Evolutionary conservation across 2,113 vertebrate species (phyloP).

Genomic region (Hirundichthys speculiger): DNA sequence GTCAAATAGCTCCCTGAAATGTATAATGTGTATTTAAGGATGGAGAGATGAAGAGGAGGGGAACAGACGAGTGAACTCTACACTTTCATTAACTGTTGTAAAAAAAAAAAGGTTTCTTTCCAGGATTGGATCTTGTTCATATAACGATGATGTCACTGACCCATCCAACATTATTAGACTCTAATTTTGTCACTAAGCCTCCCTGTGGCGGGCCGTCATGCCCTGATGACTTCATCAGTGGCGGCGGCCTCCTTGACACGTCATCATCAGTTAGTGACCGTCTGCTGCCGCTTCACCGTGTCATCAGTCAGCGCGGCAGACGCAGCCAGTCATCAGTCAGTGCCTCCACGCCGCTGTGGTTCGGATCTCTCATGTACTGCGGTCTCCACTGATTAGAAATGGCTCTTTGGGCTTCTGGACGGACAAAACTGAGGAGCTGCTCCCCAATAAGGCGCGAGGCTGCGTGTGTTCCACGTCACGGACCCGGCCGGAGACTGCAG

Average conservation of each 20-base stretch:
- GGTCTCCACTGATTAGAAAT: conserved; percentile 58
- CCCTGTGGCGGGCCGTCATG: not conserved
- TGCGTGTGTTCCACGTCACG: not conserved
- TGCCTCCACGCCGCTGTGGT: conserved; percentile 48
- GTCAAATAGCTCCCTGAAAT: too few species aligned
- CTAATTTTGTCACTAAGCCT: not conserved
- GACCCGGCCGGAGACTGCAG: conserved; percentile 19
- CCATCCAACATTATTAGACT: not conserved
- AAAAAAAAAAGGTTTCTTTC: not conserved
- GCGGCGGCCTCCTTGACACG: conserved; percentile 6
- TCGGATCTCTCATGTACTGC: conserved; percentile 31
- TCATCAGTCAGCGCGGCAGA: conserved; percentile 26
- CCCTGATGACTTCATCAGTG: conserved; percentile 24
- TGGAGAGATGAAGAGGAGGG: too few species aligned
- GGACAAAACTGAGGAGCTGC: conserved; percentile 42
- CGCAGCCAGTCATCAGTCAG: conserved; percentile 54
- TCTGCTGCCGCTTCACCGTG: conserved; percentile 13
- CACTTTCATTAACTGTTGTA: too few species aligned
- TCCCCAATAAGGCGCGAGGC: conserved; percentile 19
- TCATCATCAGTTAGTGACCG: conserved; percentile 42
- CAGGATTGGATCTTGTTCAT: not conserved
- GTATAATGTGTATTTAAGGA: too few species aligned
- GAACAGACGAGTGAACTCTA: too few species aligned
- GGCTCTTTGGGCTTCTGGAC: conserved; percentile 41
- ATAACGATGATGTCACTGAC: conserved; percentile 27